These are phyloP conservation scores for Tauraco erythrolophus DNA, from an alignment of 2,113 vertebrate genomes.

Conservation along the genomic window DNA sequence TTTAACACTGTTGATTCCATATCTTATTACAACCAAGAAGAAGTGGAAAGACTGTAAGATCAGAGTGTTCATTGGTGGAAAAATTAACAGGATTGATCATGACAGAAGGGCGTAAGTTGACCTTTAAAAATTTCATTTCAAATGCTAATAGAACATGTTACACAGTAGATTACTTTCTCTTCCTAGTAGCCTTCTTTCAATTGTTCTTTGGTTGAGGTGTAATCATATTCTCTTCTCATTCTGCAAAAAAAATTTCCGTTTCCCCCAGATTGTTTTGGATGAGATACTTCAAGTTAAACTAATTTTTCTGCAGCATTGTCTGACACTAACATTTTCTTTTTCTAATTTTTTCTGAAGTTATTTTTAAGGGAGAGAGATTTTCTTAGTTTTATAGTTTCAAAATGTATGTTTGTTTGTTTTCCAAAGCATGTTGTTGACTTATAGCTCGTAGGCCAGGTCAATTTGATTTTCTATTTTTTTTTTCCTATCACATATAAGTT, in stretches of 20 bases:
- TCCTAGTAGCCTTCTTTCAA: neutral
- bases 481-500: neutral
- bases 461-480: neutral
- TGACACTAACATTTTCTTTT: neutral
- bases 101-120: constrained; percentile 94
- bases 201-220: neutral
- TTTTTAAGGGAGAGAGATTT: neutral
- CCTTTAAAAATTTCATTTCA: neutral
- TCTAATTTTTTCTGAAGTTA: neutral
- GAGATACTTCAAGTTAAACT: neutral
- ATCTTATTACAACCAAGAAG: constrained; percentile 92
- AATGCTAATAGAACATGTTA: neutral
- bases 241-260: neutral
- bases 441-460: neutral
- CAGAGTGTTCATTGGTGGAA: constrained; percentile 86
- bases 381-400: neutral
- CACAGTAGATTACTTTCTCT: neutral
- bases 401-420: neutral
- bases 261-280: neutral
- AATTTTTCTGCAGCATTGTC: neutral
- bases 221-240: neutral
- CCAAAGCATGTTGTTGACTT: neutral
- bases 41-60: constrained; percentile 87
- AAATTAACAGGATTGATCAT: constrained; percentile 98
- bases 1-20: constrained; percentile 94